Conservation (phyloP, 1,140 invertebrate genomes). For the Rhizoglyphus robini region DNA sequence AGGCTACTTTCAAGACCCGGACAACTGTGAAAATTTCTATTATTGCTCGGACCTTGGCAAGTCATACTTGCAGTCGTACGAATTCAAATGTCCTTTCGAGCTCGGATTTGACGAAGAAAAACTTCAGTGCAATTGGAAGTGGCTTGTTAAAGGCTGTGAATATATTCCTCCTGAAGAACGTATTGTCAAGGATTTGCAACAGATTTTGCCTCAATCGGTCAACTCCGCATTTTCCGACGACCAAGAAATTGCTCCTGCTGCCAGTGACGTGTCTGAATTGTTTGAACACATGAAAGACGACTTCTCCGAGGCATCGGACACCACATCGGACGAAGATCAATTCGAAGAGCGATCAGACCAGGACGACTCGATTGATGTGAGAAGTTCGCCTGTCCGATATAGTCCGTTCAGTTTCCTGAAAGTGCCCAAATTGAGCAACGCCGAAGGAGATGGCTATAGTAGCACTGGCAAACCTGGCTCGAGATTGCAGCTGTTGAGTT, state of each 20-base stretch:
- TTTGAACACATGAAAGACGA: slow-evolving; percentile 3
- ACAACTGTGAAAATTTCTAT: slow-evolving; percentile 73
- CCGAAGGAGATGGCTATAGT: no score
- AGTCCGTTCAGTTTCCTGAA: neutral
- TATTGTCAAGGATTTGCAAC: slow-evolving; percentile 14
- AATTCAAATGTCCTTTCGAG: slow-evolving; percentile 67
- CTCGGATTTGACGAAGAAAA: slow-evolving; percentile 58
- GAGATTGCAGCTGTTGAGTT: neutral
- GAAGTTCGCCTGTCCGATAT: no score
- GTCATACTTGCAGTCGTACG: slow-evolving; percentile 51
- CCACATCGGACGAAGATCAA: neutral
- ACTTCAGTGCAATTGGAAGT: slow-evolving; percentile 64
- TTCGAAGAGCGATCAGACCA: slow-evolving; percentile 2
- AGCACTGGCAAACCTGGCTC: neutral
- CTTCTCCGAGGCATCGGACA: neutral
- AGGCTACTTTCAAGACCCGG: slow-evolving; percentile 62
- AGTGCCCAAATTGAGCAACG: neutral
- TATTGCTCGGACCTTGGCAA: slow-evolving; percentile 59
- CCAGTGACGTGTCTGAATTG: slow-evolving; percentile 7
- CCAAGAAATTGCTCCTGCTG: neutral
- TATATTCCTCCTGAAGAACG: slow-evolving; percentile 1
- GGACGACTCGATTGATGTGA: no score
- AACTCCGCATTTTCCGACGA: neutral
- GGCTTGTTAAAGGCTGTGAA: slow-evolving; percentile 54
- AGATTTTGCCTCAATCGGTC: slow-evolving; percentile 8